Base-by-base conservation (phyloP, 2,113 vertebrate species). In the Pelodiscus sinensis region DNA sequence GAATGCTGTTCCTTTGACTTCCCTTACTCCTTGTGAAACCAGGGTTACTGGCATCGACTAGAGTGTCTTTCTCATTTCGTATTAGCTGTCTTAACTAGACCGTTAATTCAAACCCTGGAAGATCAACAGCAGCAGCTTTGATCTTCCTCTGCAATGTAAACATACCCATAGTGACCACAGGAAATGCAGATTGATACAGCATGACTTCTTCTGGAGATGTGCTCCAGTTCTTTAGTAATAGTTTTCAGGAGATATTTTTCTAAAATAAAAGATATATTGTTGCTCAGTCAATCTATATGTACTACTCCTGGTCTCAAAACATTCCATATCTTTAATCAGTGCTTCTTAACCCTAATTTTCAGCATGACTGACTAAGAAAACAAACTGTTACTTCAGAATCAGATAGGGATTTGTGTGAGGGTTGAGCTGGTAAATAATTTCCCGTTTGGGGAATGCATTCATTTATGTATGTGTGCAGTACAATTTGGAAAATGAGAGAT, bases 231-330 rank as follows among this genome's bases (percentile, higher is more conserved):
- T 85, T 85, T 38, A 95, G 50, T 12, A 58, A 1, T 80, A 85
- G 22, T 44, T 65, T 10, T 65, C 38, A 15, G 15, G 51, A 22
- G 2, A 27, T 87, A 1, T 51, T 54, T 57, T 57, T 24, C 13
- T 56, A 54, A 21, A 52, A 22, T 51, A 29, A 6, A 56, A 25
- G 38, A 6, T n/a, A 24, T 22, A 31, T 1, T 9, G 4, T 86
- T 84, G 78, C 6, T 87, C 87, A 4, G 6, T 65, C 56, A 19
- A 18, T 75, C 10, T 15, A 50, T 60, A 78, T 81, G 55, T 73
- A 85, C 51, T 75, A 73, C 54, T 90, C 1, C 82, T 92, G 92
- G 85, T 73, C 55, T 71, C 79, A 54, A 87, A 92, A 90, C 58
- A 29, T 2, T 9, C 50, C 21, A 85, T 13, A 27, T 73, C 24